Conservation (phyloP, 2,797 vertebrate genomes). For the Lophotriccus pileatus region DNA sequence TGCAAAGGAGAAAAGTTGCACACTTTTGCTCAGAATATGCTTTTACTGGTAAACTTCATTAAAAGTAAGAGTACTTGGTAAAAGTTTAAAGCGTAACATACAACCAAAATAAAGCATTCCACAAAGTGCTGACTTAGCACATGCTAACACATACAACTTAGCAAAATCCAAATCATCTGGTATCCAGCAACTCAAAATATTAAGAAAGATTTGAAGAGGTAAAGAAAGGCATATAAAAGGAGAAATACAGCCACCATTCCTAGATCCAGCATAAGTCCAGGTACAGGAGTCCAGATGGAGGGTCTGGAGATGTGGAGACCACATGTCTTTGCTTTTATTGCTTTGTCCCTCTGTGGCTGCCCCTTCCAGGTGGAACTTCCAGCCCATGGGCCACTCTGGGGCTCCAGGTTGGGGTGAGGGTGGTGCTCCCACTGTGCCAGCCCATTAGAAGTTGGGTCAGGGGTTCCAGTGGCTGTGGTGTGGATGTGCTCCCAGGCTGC, state of each 20-base stretch:
- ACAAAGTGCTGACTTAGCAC: background rate
- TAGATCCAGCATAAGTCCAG: background rate
- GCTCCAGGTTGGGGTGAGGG: background rate
- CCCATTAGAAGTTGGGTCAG: background rate
- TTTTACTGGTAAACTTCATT: background rate
- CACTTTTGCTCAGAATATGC: background rate
- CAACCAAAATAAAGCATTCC: background rate
- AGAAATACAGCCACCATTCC: background rate
- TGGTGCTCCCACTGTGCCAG: background rate
- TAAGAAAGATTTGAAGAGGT: background rate
- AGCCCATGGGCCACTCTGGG: background rate
- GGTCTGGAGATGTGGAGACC: background rate
- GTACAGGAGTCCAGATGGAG: background rate
- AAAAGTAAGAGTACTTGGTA: background rate
- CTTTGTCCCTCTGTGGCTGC: background rate
- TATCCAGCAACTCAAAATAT: background rate
- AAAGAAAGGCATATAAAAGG: background rate
- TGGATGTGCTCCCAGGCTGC: background rate
- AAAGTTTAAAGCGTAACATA: background rate
- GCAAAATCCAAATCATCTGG: background rate
- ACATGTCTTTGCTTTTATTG: background rate
- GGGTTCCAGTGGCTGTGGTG: no score
- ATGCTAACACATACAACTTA: background rate
- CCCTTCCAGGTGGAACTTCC: background rate
- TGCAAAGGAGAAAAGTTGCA: background rate